Evolutionary conservation across 2,113 vertebrate species (phyloP).

Genomic region (Tylochromis polylepis): DNA sequence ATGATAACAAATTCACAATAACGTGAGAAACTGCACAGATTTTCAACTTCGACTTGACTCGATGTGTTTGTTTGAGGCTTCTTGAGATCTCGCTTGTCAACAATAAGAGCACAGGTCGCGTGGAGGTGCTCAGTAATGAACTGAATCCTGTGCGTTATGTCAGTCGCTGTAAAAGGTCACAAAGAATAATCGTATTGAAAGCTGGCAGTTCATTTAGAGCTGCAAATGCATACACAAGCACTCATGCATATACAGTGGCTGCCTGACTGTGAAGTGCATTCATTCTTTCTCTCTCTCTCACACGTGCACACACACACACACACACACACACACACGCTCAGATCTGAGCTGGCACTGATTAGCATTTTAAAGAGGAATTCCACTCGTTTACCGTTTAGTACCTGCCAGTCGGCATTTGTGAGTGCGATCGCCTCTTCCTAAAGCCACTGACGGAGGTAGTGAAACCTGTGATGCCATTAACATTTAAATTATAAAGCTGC

Average conservation of each 20-base stretch:
- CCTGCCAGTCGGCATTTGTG: constrained; percentile 43
- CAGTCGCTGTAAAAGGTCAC: constrained; percentile 38
- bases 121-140: neutral
- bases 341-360: constrained; percentile 33
- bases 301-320: neutral
- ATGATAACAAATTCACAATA: neutral
- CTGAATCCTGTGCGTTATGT: constrained; percentile 6
- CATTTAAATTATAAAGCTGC: constrained; percentile 47
- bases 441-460: neutral
- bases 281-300: neutral
- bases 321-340: neutral
- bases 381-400: constrained; percentile 42
- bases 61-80: neutral
- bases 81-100: neutral
- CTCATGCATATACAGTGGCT: constrained; percentile 19
- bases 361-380: constrained; percentile 59
- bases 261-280: neutral
- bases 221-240: neutral
- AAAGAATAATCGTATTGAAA: neutral
- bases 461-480: constrained; percentile 50
- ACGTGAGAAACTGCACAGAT: neutral
- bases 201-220: constrained; percentile 44
- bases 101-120: neutral
- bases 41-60: neutral
- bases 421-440: neutral